Evolutionary conservation across 2,113 vertebrate species (phyloP).

Genomic region (Alosa alosa): DNA sequence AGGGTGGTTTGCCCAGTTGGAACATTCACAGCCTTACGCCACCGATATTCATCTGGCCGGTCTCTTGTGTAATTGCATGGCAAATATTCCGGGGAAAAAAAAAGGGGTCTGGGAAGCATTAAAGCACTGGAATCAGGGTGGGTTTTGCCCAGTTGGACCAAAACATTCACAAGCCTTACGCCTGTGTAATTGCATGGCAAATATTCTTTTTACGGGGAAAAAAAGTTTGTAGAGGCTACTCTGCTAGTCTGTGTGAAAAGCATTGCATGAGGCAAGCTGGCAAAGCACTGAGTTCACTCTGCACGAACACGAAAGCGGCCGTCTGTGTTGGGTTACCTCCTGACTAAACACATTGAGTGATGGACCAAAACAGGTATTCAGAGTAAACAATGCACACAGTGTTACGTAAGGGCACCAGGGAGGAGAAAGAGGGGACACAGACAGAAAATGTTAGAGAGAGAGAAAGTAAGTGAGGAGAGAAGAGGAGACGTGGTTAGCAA

Average conservation of each 20-base stretch:
- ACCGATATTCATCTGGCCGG: not conserved
- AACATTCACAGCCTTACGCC: not conserved
- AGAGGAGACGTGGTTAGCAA: not conserved
- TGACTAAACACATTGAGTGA: not conserved
- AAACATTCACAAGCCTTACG: not conserved
- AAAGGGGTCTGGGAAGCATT: slow-evolving; percentile 23
- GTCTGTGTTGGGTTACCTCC: not conserved
- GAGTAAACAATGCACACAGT: not conserved
- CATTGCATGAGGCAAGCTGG: not conserved
- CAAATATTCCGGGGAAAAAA: not conserved
- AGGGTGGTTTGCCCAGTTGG: slow-evolving; percentile 20
- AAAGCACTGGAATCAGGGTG: not conserved
- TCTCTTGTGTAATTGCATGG: not conserved
- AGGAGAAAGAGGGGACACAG: not conserved
- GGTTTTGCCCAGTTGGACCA: slow-evolving; percentile 27
- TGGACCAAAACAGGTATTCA: not conserved
- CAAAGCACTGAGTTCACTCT: not conserved
- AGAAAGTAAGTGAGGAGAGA: not conserved
- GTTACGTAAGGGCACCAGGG: not conserved
- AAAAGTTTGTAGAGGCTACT: not conserved
- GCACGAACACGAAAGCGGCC: not conserved
- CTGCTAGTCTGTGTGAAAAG: not conserved
- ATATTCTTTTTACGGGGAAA: not conserved
- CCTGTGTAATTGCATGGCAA: not conserved
- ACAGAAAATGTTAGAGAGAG: not conserved